These are phyloP conservation scores for Trachelus troglodyta DNA, from an alignment of 2,888 invertebrate species.

Conservation along the genomic window DNA sequence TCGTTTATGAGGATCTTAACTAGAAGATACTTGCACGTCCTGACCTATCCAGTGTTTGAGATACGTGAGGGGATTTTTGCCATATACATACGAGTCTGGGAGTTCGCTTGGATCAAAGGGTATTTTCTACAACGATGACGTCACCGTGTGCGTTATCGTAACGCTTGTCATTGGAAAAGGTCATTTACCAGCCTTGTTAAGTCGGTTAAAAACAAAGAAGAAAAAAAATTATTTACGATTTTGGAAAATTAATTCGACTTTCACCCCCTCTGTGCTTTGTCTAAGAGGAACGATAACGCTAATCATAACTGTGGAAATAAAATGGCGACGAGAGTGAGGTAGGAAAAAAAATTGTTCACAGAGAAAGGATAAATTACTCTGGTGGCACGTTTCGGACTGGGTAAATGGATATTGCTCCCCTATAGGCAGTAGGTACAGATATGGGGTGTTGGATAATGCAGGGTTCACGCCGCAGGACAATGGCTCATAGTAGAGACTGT, in stretches of 20 bases:
- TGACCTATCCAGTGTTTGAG: background rate
- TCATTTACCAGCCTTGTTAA: background rate
- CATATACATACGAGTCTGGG: background rate
- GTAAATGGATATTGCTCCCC: background rate
- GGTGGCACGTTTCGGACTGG: background rate
- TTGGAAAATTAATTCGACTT: background rate
- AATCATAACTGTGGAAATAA: background rate
- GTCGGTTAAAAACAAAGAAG: background rate
- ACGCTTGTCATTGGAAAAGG: background rate
- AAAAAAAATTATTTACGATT: background rate
- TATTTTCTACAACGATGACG: background rate
- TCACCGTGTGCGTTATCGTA: background rate
- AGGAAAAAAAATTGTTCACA: background rate
- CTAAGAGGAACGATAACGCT: background rate
- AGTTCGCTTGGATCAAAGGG: background rate
- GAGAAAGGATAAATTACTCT: background rate
- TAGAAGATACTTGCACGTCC: background rate
- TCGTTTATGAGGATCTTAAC: conserved; percentile 19
- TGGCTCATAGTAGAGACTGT: background rate
- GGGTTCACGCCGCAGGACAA: conserved; percentile 4
- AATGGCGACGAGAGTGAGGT: background rate
- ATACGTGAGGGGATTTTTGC: background rate
- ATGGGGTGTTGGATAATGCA: background rate
- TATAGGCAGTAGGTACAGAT: background rate
- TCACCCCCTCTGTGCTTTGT: background rate